Base-by-base conservation (phyloP, 2,797 vertebrate genomes). In the Pseudomugil tenellus region DNA sequence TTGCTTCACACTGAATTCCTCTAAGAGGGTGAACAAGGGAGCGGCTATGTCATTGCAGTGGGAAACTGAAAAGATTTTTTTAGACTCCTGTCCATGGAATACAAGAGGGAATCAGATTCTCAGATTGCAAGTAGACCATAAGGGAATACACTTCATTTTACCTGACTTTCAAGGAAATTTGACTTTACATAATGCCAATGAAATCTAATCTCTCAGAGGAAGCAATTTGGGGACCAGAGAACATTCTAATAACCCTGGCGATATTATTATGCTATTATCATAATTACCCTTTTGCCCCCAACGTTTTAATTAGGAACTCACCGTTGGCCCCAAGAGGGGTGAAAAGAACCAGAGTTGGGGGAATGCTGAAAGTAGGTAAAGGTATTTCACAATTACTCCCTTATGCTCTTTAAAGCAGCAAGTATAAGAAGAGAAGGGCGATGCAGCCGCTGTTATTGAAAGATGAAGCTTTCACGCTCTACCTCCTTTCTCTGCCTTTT, bases 211-310 rank as follows among this genome's bases (percentile, higher is more conserved):
- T 59, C 88, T 90, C 89, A 28, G 84, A 93, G 93, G 92, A 94
- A 94, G 91, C 86, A 92, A 93, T 93, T 94, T 93, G 85, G 89
- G 85, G 87, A 85, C 87, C 87, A 77, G 86, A 83, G 85, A 91
- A 91, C 91, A 87, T 93, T 92, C 85, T 92, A 93, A 94, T 94
- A 94, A 93, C 91, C 91, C 82, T 58, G 69, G 75, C 43, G 74
- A 94, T 93, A 94, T 94, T 94, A 94, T 95, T 93, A 94, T 93
- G 90, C 92, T 92, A 94, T 94, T 95, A 94, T 93, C 89, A 93
- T 94, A 94, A 94, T 95, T 95, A 94, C 90, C 93, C 93, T 91
- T 93, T 92, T 91, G 91, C 91, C 91, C 92, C 90, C 72, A 35
- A 86, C 84, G 85, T 93, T 94, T 94, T 94, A 94, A 94, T 94